These are phyloP conservation scores for Caiman crocodilus DNA, from an alignment of 2,797 vertebrate species.

Conservation along the genomic window DNA sequence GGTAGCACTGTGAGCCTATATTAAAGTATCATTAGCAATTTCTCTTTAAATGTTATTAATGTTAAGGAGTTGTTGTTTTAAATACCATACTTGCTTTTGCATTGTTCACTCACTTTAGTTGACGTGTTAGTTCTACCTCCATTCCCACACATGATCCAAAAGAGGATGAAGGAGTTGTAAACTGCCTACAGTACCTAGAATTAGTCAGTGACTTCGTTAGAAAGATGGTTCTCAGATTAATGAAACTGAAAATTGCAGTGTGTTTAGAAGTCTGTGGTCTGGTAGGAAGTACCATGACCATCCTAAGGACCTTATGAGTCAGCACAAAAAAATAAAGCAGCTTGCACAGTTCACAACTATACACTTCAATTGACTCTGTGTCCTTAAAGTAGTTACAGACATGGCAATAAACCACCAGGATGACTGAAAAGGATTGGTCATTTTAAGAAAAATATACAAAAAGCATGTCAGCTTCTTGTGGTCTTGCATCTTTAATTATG, in stretches of 20 bases:
- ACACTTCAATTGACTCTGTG: not conserved
- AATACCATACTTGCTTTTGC: not conserved
- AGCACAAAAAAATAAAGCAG: not conserved
- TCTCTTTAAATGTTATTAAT: not conserved
- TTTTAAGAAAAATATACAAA: not conserved
- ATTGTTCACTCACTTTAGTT: slow-evolving; percentile 15
- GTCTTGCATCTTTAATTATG: not conserved
- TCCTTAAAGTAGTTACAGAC: not conserved
- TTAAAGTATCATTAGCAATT: not conserved
- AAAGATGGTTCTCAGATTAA: not conserved
- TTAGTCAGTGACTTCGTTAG: not conserved
- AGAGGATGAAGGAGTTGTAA: slow-evolving; percentile 20
- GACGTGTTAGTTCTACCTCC: not conserved
- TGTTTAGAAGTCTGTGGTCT: slow-evolving; percentile 53
- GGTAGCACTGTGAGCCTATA: not conserved
- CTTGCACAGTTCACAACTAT: not conserved
- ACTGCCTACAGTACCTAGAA: slow-evolving; percentile 31
- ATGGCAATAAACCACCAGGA: slow-evolving; percentile 20
- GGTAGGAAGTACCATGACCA: not conserved
- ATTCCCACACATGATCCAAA: slow-evolving; percentile 20
- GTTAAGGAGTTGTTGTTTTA: not conserved
- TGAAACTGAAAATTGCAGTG: slow-evolving; percentile 33
- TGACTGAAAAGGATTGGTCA: not conserved
- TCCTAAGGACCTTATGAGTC: slow-evolving; percentile 41
- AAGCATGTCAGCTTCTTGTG: not conserved